Evolutionary conservation across 2,797 vertebrate genomes (phyloP).

Genomic region (Mycteria americana): DNA sequence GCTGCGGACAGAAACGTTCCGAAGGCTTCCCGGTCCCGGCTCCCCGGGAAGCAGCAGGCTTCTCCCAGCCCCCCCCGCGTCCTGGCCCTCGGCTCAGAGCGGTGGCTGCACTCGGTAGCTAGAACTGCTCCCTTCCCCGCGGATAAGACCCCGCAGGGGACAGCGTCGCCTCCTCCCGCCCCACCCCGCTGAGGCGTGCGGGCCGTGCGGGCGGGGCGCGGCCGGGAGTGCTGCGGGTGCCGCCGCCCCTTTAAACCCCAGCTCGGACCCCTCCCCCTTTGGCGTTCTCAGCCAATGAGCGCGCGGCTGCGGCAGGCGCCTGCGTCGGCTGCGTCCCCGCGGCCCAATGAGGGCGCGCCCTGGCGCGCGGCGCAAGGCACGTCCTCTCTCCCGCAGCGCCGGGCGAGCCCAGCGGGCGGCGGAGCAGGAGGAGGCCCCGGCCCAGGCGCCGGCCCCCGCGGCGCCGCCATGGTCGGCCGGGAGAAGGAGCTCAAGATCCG

Average conservation of each 20-base stretch:
- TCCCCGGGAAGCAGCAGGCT: too few relatives aligned
- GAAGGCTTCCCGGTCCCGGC: too few relatives aligned
- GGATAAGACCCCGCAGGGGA: too few relatives aligned
- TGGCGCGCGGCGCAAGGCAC: background rate
- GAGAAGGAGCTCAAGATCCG: conserved; percentile 16
- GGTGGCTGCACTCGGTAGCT: too few relatives aligned
- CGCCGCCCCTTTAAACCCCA: background rate
- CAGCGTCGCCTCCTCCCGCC: too few relatives aligned
- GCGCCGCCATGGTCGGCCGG: conserved; percentile 3
- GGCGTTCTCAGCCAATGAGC: background rate
- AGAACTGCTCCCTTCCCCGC: too few relatives aligned
- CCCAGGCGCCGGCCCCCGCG: background rate
- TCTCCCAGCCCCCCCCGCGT: too few relatives aligned
- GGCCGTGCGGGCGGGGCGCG: too few relatives aligned
- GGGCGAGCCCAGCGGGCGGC: background rate
- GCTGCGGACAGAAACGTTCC: too few relatives aligned
- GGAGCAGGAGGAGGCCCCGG: background rate
- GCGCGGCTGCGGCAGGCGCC: background rate
- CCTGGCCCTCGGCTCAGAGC: too few relatives aligned
- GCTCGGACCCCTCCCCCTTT: fast-evolving
- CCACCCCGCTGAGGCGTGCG: too few relatives aligned
- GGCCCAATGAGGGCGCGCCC: background rate
- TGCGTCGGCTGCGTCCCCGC: background rate
- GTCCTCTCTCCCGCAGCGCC: background rate
- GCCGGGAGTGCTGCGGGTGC: too few relatives aligned